A percentile compares a stretch with the other conserved stretches of the same genome.
Conservation (phyloP, 2,113 vertebrate species). For the Polyodon spathula region DNA sequence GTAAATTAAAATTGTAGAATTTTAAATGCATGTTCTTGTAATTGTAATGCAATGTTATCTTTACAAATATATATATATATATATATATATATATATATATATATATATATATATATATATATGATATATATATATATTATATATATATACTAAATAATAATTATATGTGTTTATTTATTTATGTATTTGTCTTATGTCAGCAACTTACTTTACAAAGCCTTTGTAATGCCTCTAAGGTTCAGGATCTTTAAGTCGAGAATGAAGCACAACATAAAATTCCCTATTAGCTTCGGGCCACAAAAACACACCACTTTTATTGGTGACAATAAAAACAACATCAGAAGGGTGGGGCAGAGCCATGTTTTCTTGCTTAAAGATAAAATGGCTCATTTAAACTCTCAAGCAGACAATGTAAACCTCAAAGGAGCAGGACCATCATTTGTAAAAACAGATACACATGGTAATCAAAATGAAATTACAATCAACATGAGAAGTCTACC, state of each 20-base stretch:
- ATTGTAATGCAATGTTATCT: too few relatives aligned
- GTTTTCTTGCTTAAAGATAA: constrained; percentile 71
- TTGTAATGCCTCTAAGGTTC: constrained; percentile 39
- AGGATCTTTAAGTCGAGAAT: constrained; percentile 34
- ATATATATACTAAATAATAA: too few relatives aligned
- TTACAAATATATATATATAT: too few relatives aligned
- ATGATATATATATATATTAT: too few relatives aligned
- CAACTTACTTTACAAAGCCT: constrained; percentile 11
- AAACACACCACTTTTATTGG: constrained; percentile 61
- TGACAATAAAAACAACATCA: constrained; percentile 54
- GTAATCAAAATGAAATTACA: constrained; percentile 60
- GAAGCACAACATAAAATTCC: constrained; percentile 44
- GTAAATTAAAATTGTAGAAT: too few relatives aligned
- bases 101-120: too few relatives aligned
- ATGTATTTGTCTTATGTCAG: too few relatives aligned
- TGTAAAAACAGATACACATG: constrained; percentile 69
- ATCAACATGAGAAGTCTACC: constrained; percentile 43
- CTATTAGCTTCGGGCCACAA: constrained; percentile 49
- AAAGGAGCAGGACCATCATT: constrained; percentile 35
- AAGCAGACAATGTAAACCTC: too few relatives aligned
- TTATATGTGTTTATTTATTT: too few relatives aligned
- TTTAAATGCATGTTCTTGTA: too few relatives aligned
- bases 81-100: too few relatives aligned
- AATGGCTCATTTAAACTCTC: constrained; percentile 55
- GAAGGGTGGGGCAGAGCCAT: constrained; percentile 56